A percentile compares a stretch with the other conserved stretches of the same genome.
Conservation (phyloP, 2,113 vertebrate species). For the Saguinus imperator region DNA sequence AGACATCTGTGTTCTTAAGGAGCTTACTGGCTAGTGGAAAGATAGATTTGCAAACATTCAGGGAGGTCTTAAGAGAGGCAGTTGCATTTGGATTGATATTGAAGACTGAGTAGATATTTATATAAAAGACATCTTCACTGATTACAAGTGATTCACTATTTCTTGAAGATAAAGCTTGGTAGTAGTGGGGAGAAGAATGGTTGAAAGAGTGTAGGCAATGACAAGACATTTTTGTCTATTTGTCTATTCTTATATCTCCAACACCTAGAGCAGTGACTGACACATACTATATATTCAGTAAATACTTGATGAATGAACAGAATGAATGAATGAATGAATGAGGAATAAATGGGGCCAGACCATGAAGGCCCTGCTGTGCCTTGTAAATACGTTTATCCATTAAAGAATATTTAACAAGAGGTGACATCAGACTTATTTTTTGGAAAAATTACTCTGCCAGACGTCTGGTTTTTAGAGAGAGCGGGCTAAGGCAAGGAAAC, state of each 20-base stretch:
- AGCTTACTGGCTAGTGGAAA: slow-evolving; percentile 6
- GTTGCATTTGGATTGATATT: background rate
- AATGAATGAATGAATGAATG: background rate
- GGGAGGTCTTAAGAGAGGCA: background rate
- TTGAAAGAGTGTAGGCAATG: background rate
- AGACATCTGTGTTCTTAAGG: background rate
- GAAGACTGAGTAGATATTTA: slow-evolving; percentile 11
- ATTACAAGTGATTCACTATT: background rate
- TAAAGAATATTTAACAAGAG: background rate
- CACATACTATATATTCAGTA: background rate
- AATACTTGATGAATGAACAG: background rate
- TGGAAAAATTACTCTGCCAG: background rate
- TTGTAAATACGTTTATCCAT: background rate
- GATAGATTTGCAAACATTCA: background rate
- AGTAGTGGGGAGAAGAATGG: background rate
- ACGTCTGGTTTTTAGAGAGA: background rate
- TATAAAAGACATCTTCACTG: background rate
- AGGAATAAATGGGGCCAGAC: background rate
- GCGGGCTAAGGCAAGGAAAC: background rate
- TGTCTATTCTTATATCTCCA: background rate
- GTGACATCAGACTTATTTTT: background rate
- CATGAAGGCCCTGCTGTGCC: background rate
- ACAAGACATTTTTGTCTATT: background rate
- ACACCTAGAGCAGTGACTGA: background rate
- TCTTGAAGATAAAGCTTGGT: background rate